phyloP scores from a whole-genome alignment of 2,888 invertebrate genomes.

The Thera britannica region DNA sequence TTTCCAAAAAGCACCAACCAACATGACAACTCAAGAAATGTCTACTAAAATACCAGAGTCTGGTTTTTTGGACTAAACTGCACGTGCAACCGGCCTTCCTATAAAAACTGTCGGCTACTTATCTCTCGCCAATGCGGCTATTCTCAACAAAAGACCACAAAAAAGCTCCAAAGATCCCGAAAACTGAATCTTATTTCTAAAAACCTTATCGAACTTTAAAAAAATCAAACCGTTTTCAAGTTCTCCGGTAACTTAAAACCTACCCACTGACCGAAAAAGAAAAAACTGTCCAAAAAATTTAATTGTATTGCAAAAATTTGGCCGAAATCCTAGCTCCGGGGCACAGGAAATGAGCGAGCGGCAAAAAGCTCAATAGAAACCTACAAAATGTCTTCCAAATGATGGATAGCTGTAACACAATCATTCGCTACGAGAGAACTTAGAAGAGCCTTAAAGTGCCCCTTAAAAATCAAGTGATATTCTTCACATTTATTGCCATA shows the following conservation, averaged over 20 bases:
- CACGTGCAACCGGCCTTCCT: constrained; percentile 48
- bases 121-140: constrained; percentile 55
- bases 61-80: constrained; percentile 13
- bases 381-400: constrained; percentile 74
- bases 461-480: constrained; percentile 82
- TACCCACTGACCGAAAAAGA: constrained; percentile 74
- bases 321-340: constrained; percentile 65
- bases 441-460: constrained; percentile 77
- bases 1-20: neutral
- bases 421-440: constrained; percentile 70
- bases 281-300: constrained; percentile 66
- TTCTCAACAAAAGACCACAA: constrained; percentile 43
- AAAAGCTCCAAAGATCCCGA: constrained; percentile 56
- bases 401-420: constrained; percentile 83
- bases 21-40: neutral
- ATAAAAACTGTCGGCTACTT: constrained; percentile 57
- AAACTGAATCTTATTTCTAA: constrained; percentile 47
- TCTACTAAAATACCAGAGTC: constrained; percentile 1
- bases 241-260: constrained; percentile 70
- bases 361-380: constrained; percentile 76
- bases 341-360: constrained; percentile 79
- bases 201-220: constrained; percentile 60
- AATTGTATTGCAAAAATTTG: constrained; percentile 78
- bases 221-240: constrained; percentile 57
- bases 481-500: constrained; percentile 69